Percentiles rank a stretch among this genome's conserved stretches.
Evolutionary conservation across 2,888 invertebrate genomes (phyloP).

Genomic region (Eudemis profundana): DNA sequence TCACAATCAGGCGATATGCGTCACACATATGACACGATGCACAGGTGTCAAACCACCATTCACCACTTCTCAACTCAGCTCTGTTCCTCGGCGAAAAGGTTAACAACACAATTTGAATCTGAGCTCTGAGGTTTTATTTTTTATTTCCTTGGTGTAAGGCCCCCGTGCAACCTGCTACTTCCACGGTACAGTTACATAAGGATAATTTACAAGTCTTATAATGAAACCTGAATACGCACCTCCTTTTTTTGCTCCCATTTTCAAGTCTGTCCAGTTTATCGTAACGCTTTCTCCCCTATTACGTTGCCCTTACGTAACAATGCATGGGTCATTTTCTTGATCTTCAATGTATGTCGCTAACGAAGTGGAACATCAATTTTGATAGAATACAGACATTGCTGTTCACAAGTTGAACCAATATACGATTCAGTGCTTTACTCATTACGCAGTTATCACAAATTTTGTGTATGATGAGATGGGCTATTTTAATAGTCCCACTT

Average conservation of each 20-base stretch:
- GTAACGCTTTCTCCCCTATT: constrained; percentile 44
- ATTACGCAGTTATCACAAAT: too few relatives aligned
- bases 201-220: constrained; percentile 17
- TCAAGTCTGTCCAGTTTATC: constrained; percentile 40
- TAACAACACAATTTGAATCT: too few relatives aligned
- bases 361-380: constrained; percentile 20
- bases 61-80: too few relatives aligned
- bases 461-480: too few relatives aligned
- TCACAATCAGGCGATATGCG: too few relatives aligned
- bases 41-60: too few relatives aligned
- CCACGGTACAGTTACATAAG: constrained; percentile 23
- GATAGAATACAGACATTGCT: background rate
- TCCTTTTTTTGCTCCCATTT: constrained; percentile 39
- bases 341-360: constrained; percentile 38
- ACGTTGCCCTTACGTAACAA: constrained; percentile 38
- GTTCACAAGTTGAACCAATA: background rate
- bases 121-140: too few relatives aligned
- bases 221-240: constrained; percentile 24
- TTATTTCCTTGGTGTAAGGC: background rate
- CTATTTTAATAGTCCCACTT: too few relatives aligned
- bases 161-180: constrained; percentile 1
- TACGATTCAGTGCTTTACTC: background rate
- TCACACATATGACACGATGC: too few relatives aligned
- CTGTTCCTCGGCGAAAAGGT: too few relatives aligned
- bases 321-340: constrained; percentile 36